Evolutionary conservation across 2,797 vertebrate species (phyloP).

Genomic region (Malacoctenus gilli): DNA sequence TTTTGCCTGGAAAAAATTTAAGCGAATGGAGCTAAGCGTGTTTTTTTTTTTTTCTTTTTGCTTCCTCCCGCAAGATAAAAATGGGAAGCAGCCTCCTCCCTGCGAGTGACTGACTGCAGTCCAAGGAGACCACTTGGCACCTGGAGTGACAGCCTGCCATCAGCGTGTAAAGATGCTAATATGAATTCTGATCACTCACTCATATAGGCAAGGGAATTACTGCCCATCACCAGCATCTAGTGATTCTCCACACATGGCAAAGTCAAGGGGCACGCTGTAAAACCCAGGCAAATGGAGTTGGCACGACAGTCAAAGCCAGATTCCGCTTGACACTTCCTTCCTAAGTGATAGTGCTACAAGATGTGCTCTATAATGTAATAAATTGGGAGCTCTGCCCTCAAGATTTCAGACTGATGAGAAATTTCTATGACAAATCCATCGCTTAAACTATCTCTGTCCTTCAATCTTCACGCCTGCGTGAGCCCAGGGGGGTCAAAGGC

Average conservation of each 20-base stretch:
- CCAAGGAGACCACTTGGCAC: slow-evolving; percentile 75
- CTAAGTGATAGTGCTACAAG: slow-evolving; percentile 62
- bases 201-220: slow-evolving; percentile 74
- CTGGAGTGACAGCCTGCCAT: slow-evolving; percentile 78
- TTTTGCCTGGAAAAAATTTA: slow-evolving; percentile 40
- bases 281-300: slow-evolving; percentile 73
- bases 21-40: slow-evolving; percentile 24
- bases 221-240: slow-evolving; percentile 62
- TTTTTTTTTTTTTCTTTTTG: slow-evolving; percentile 22
- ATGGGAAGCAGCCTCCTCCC: slow-evolving; percentile 44
- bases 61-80: slow-evolving; percentile 38
- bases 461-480: slow-evolving; percentile 56
- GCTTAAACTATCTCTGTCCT: slow-evolving; percentile 69
- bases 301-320: slow-evolving; percentile 60
- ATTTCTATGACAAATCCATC: slow-evolving; percentile 68
- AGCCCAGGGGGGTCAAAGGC: slow-evolving; percentile 70
- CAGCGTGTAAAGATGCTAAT: slow-evolving; percentile 77
- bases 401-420: slow-evolving; percentile 71
- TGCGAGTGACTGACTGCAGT: slow-evolving; percentile 61
- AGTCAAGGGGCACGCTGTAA: slow-evolving; percentile 72
- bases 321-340: slow-evolving; percentile 64
- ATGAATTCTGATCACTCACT: slow-evolving; percentile 81
- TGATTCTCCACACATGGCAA: slow-evolving; percentile 74
- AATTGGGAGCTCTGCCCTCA: slow-evolving; percentile 70
- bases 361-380: slow-evolving; percentile 68